Evolutionary conservation across 1,140 invertebrate genomes (phyloP).

Genomic region (Diploscapter pachys): DNA sequence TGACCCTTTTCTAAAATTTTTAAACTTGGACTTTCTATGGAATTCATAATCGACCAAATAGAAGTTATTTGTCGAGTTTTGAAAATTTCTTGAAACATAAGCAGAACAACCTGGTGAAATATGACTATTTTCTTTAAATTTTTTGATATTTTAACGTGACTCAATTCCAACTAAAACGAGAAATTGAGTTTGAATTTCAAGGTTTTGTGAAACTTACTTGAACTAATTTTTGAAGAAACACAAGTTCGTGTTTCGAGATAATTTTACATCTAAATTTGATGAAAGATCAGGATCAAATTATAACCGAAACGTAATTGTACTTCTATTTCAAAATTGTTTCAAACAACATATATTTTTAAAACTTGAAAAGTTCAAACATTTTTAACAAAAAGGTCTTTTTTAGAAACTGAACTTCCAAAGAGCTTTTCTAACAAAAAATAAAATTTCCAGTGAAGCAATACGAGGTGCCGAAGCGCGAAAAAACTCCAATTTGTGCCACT

Average conservation of each 20-base stretch:
- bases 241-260: conserved; percentile 19
- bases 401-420: conserved; percentile 6
- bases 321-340: too few species aligned
- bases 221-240: conserved; percentile 11
- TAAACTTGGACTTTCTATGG: conserved; percentile 2
- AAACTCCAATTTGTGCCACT: neutral
- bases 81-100: too few species aligned
- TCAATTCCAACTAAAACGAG: neutral
- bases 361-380: too few species aligned
- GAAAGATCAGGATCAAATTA: too few species aligned
- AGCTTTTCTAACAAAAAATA: too few species aligned
- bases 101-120: neutral
- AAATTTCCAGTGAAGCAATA: conserved; percentile 20
- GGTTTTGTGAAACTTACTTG: neutral
- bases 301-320: too few species aligned
- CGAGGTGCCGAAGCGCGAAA: conserved; percentile 1
- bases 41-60: conserved; percentile 2
- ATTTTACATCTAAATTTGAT: neutral
- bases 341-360: too few species aligned
- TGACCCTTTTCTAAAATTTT: neutral
- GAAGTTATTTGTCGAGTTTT: too few species aligned
- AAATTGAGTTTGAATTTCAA: neutral
- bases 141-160: conserved; percentile 2
- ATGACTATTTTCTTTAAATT: conserved; percentile 15
- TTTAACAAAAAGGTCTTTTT: conserved; percentile 9